Conservation (phyloP, 2,797 vertebrate species). For the Botia kubotai region DNA sequence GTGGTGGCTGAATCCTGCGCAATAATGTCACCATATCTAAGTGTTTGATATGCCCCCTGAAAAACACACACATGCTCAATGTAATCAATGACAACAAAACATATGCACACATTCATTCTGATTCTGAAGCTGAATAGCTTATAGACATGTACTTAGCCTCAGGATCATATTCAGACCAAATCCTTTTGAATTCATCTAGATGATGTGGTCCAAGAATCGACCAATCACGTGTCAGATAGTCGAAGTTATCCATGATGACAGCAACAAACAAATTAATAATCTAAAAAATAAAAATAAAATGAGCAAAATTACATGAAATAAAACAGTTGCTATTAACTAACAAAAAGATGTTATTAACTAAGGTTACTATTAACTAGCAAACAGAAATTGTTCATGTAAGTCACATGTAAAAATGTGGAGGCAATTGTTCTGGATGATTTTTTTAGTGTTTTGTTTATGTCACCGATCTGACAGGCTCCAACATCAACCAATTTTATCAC, state of each 20-base stretch:
- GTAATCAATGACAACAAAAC: constrained; percentile 7
- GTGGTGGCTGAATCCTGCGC: constrained; percentile 93
- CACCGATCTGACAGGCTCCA: too few relatives aligned
- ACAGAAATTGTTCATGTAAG: too few relatives aligned
- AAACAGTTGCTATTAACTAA: background rate
- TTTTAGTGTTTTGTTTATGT: too few relatives aligned
- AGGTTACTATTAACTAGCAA: too few relatives aligned
- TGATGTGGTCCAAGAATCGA: constrained; percentile 98
- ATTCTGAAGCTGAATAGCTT: background rate
- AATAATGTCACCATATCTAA: constrained; percentile 95
- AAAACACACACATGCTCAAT: constrained; percentile 28
- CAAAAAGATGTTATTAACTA: too few relatives aligned
- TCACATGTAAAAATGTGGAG: too few relatives aligned
- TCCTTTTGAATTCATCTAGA: constrained; percentile 97
- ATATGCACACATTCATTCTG: background rate
- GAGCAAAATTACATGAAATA: background rate
- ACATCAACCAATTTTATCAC: too few relatives aligned
- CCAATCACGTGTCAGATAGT: constrained; percentile 99
- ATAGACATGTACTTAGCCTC: constrained; percentile 91
- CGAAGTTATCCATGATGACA: constrained; percentile 99
- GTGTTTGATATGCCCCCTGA: constrained; percentile 96
- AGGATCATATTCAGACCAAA: constrained; percentile 99
- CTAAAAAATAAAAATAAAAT: constrained; percentile 68
- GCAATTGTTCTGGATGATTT: too few relatives aligned
- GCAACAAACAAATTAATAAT: constrained; percentile 99